Evolutionary conservation across 2,797 vertebrate species (phyloP).

Genomic region (Loriculus beryllinus): DNA sequence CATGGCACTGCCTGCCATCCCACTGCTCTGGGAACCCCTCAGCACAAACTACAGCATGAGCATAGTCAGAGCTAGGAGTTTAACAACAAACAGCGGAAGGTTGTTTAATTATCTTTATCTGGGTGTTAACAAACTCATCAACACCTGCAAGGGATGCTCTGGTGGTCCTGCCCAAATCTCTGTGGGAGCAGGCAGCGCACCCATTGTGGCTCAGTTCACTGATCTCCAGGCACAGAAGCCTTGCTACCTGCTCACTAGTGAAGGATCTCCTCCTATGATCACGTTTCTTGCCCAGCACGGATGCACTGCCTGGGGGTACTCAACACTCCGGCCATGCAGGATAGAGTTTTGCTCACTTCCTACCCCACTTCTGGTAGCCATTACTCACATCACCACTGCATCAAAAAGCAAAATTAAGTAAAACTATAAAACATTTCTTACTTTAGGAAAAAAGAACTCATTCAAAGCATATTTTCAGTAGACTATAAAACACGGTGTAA

Average conservation of each 20-base stretch:
- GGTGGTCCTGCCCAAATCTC: not conserved
- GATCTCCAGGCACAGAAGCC: not conserved
- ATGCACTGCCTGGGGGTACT: not conserved
- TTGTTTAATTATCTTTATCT: not conserved
- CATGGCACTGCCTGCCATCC: fast-evolving
- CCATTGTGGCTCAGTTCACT: fast-evolving
- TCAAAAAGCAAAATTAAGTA: not conserved
- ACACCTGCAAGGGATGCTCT: not conserved
- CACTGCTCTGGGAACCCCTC: not conserved
- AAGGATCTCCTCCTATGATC: not conserved
- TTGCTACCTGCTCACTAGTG: not conserved
- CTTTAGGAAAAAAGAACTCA: not conserved
- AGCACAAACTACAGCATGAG: not conserved
- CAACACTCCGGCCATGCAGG: not conserved
- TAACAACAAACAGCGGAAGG: not conserved
- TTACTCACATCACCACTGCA: not conserved
- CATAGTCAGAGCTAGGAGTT: not conserved
- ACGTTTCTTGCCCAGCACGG: fast-evolving
- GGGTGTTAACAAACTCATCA: not conserved
- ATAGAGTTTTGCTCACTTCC: not conserved
- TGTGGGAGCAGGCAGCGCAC: not conserved
- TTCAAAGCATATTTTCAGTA: not conserved
- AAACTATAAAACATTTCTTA: not conserved
- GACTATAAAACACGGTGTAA: not conserved
- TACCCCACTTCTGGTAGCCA: not conserved